Conservation (phyloP, 2,888 invertebrate genomes). For the Teleogryllus oceanicus region DNA sequence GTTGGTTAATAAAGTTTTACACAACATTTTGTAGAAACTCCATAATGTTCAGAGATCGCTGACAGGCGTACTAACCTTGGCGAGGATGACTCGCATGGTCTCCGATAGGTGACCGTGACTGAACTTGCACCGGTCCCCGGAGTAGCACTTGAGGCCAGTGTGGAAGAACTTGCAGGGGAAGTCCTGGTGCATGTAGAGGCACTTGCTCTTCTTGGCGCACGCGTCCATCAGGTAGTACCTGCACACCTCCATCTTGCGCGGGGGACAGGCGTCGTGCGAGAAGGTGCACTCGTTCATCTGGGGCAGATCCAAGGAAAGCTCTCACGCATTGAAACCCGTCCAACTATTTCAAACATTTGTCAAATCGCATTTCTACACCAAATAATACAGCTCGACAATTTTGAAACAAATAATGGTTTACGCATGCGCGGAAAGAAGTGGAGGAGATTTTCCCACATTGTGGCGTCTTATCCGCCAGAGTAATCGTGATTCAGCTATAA, state of each 20-base stretch:
- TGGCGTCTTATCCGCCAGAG: too few species aligned
- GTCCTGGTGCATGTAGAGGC: slow-evolving; percentile 93
- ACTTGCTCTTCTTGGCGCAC: slow-evolving; percentile 92
- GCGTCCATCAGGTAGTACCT: slow-evolving; percentile 95
- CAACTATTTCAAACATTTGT: not conserved
- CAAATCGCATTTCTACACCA: too few species aligned
- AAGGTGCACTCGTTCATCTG: slow-evolving; percentile 79
- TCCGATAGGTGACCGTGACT: slow-evolving; percentile 88
- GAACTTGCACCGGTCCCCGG: slow-evolving; percentile 84
- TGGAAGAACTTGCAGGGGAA: slow-evolving; percentile 98
- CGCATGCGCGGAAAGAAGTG: too few species aligned
- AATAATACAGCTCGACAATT: too few species aligned
- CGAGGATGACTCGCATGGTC: slow-evolving; percentile 59
- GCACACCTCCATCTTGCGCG: slow-evolving; percentile 88
- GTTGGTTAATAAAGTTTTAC: too few species aligned
- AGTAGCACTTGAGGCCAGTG: slow-evolving; percentile 81
- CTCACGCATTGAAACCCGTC: too few species aligned
- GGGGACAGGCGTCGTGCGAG: slow-evolving; percentile 77
- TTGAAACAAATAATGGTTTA: too few species aligned
- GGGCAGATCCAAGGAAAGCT: slow-evolving; percentile 37
- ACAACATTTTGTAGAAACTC: too few species aligned
- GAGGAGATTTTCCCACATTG: slow-evolving; percentile 35
- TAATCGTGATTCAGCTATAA: too few species aligned
- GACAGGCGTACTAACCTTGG: slow-evolving; percentile 46
- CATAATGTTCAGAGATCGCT: too few species aligned